phyloP scores from a whole-genome alignment of 2,797 vertebrate genomes.

The Onychomys torridus region DNA sequence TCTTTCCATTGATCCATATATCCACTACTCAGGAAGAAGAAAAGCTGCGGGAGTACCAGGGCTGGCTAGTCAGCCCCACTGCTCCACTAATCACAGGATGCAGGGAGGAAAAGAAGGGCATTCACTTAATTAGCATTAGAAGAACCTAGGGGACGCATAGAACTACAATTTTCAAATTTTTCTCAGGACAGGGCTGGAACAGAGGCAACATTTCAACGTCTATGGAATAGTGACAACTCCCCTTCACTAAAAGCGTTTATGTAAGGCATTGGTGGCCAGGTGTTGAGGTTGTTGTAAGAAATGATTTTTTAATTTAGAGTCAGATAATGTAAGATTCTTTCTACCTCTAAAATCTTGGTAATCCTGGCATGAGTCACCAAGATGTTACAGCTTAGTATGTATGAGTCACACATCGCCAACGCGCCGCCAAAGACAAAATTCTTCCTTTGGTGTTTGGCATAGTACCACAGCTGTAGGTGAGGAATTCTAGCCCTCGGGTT shows the following conservation, averaged over 20 bases:
- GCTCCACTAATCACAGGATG: background rate
- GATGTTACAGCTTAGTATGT: slow-evolving; percentile 36
- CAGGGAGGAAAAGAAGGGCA: background rate
- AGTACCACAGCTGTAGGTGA: background rate
- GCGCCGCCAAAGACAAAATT: slow-evolving; percentile 63
- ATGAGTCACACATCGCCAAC: slow-evolving; percentile 75
- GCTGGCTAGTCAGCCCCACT: background rate
- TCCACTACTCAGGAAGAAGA: background rate
- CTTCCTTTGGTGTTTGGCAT: slow-evolving; percentile 60
- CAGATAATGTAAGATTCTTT: slow-evolving; percentile 36
- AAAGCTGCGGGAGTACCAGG: background rate
- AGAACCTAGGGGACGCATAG: background rate
- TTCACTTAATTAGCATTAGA: slow-evolving; percentile 42
- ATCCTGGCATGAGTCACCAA: slow-evolving; percentile 64
- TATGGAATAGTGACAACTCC: background rate
- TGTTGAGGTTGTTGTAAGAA: slow-evolving; percentile 52
- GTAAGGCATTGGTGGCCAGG: background rate
- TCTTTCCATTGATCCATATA: background rate
- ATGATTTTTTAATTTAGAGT: slow-evolving; percentile 34
- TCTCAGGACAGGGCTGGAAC: background rate
- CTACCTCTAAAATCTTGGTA: slow-evolving; percentile 49
- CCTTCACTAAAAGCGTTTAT: background rate
- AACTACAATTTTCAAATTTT: slow-evolving; percentile 35
- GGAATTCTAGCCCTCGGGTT: slow-evolving; percentile 79
- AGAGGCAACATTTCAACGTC: background rate